phyloP scores from a whole-genome alignment of 2,888 invertebrate species.

The Phasia obesa region DNA sequence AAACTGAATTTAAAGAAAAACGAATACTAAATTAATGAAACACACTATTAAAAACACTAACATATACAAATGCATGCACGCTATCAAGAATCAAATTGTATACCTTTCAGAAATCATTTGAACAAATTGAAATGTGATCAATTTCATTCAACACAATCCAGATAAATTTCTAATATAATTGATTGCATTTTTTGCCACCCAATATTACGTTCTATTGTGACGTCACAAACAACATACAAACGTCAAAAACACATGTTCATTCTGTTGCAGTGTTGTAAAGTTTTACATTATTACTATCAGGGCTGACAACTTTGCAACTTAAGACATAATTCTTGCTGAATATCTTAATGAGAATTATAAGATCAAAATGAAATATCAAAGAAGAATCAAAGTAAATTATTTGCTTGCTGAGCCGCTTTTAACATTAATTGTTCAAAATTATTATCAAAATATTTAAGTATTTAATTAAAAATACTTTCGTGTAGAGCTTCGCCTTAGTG shows the following conservation, averaged over 20 bases:
- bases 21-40: neutral
- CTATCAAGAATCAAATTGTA: neutral
- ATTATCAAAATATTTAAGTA: neutral
- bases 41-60: neutral
- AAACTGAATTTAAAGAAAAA: slow-evolving; percentile 29
- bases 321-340: slow-evolving; percentile 18
- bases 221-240: slow-evolving; percentile 46
- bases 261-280: slow-evolving; percentile 25
- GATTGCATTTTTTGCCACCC: neutral
- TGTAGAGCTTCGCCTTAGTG: neutral
- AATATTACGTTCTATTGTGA: slow-evolving; percentile 22
- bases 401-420: slow-evolving; percentile 45
- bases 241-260: slow-evolving; percentile 52
- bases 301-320: slow-evolving; percentile 8
- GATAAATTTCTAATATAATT: neutral
- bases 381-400: slow-evolving; percentile 41
- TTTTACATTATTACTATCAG: neutral
- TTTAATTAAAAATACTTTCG: slow-evolving; percentile 4
- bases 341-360: slow-evolving; percentile 42
- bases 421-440: slow-evolving; percentile 20
- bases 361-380: slow-evolving; percentile 26
- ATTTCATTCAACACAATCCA: slow-evolving; percentile 16
- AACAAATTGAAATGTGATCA: slow-evolving; percentile 7
- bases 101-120: slow-evolving; percentile 56
- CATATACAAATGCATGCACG: neutral